Conservation (phyloP, 2,113 vertebrate species). For the Xiphophorus hellerii region DNA sequence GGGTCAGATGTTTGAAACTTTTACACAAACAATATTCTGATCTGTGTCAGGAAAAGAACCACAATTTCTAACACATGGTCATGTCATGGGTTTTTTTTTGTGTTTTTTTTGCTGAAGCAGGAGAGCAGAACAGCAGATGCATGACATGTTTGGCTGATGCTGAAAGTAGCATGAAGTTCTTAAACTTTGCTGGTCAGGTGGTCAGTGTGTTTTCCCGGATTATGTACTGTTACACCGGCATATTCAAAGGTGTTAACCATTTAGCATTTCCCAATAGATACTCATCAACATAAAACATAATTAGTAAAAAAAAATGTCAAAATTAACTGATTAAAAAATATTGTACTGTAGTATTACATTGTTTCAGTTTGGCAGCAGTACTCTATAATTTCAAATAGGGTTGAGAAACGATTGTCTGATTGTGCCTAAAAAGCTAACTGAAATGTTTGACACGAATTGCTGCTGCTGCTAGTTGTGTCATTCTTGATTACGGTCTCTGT, state of each 20-base stretch:
- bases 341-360: too few relatives aligned
- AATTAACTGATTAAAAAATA: background rate
- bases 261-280: background rate
- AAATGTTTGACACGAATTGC: slow-evolving; percentile 37
- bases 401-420: slow-evolving; percentile 1
- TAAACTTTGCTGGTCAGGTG: background rate
- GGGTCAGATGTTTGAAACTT: background rate
- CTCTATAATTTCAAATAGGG: slow-evolving; percentile 1
- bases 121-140: too few relatives aligned
- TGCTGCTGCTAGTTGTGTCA: slow-evolving; percentile 51
- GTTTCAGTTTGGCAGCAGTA: background rate
- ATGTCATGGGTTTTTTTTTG: too few relatives aligned
- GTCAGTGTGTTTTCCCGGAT: too few relatives aligned
- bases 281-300: background rate
- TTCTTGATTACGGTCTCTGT: slow-evolving; percentile 51
- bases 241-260: background rate
- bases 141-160: background rate
- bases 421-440: slow-evolving; percentile 27
- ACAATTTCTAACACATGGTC: too few relatives aligned
- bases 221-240: background rate
- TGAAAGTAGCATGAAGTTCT: background rate
- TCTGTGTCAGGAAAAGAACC: background rate
- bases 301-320: background rate
- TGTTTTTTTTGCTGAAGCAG: too few relatives aligned
- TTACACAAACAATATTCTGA: background rate